Conservation (phyloP, 1,140 invertebrate species). For the Cyclargus thomasi region DNA sequence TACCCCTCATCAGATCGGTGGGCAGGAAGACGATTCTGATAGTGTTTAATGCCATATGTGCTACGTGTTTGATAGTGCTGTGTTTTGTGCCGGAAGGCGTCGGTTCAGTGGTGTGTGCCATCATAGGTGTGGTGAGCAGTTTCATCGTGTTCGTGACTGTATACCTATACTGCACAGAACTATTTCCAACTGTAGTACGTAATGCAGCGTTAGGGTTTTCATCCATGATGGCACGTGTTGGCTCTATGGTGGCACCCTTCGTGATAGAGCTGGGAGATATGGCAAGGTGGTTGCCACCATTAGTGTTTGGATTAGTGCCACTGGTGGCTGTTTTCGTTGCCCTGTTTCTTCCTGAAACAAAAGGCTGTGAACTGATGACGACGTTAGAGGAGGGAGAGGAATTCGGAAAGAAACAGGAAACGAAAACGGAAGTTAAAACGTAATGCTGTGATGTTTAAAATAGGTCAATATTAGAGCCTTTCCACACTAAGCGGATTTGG, state of each 20-base stretch:
- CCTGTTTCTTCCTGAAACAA: slow-evolving; percentile 84
- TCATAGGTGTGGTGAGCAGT: slow-evolving; percentile 81
- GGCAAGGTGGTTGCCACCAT: slow-evolving; percentile 78
- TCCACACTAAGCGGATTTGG: too few species aligned
- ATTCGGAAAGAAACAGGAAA: slow-evolving; percentile 76
- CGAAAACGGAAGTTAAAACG: slow-evolving; percentile 19
- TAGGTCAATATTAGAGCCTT: background rate
- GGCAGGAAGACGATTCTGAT: slow-evolving; percentile 78
- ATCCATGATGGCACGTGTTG: slow-evolving; percentile 81
- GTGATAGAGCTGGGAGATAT: slow-evolving; percentile 70
- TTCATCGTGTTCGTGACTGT: slow-evolving; percentile 80
- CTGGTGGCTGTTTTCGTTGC: slow-evolving; percentile 80
- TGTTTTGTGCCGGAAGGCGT: slow-evolving; percentile 68
- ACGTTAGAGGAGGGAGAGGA: slow-evolving; percentile 86
- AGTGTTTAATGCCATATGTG: slow-evolving; percentile 75
- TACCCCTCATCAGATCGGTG: slow-evolving; percentile 78
- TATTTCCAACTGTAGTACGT: slow-evolving; percentile 81
- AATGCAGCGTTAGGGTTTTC: slow-evolving; percentile 81
- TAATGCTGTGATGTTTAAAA: background rate
- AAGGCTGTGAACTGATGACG: slow-evolving; percentile 82
- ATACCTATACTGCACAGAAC: slow-evolving; percentile 81
- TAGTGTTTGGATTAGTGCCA: slow-evolving; percentile 81
- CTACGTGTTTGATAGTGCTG: slow-evolving; percentile 76
- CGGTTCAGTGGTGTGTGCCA: slow-evolving; percentile 75
- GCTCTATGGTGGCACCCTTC: slow-evolving; percentile 81